Conservation (phyloP, 2,888 invertebrate species). For the Orthonevra nobilis region DNA sequence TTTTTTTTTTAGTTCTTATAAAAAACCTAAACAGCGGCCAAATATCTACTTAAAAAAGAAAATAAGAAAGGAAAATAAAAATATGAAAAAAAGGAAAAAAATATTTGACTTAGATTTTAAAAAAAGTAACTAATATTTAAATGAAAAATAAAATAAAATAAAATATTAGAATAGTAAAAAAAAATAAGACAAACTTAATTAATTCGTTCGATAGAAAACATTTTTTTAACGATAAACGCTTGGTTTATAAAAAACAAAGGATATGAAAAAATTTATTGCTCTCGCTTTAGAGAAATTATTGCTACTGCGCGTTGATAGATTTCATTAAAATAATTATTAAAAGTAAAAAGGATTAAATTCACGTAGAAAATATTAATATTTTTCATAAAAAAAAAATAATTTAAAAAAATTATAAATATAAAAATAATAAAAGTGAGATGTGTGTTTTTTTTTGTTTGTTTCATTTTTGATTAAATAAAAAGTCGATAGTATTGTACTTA, state of each 20-base stretch:
- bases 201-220: constrained; percentile 48
- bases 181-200: constrained; percentile 17
- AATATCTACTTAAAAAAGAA: constrained; percentile 41
- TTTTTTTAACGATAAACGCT: constrained; percentile 48
- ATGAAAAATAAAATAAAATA: constrained; percentile 30
- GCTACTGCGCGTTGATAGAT: constrained; percentile 62
- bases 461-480: too few relatives aligned
- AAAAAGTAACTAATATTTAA: constrained; percentile 29
- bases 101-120: constrained; percentile 41
- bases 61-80: constrained; percentile 55
- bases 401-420: constrained; percentile 19
- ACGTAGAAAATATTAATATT: constrained; percentile 69
- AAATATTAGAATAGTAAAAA: constrained; percentile 42
- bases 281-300: constrained; percentile 58
- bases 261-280: constrained; percentile 56
- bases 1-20: constrained; percentile 5
- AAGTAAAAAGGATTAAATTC: constrained; percentile 28
- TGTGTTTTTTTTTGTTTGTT: constrained; percentile 26
- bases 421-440: constrained; percentile 23
- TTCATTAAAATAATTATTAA: constrained; percentile 44
- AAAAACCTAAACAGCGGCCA: constrained; percentile 61
- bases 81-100: constrained; percentile 20
- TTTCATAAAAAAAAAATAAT: constrained; percentile 52
- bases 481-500: constrained; percentile 71
- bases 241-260: constrained; percentile 36